Evolutionary conservation across 2,797 vertebrate species (phyloP), one percentile per base, ranked within the genome.

Genomic region (Urophycis tenuis): DNA sequence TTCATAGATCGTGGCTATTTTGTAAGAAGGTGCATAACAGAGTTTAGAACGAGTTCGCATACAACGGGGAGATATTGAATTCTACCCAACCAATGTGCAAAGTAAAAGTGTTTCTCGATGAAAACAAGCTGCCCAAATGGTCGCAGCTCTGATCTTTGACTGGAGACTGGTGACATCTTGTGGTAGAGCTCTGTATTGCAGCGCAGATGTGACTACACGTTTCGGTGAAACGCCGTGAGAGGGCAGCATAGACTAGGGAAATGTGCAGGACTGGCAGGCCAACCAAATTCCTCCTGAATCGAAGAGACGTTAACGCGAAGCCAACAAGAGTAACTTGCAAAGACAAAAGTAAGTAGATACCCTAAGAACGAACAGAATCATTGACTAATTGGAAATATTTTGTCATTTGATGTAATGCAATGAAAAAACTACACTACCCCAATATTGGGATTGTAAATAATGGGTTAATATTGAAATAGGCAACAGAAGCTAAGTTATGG

Each of bases 221-320:
- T 81, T 10, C 29, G 32, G 6, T 3, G 29, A 0, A 12, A 0
- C 1, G 0, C 74, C 85, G 82, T 32, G 3, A 88, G 87, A 83
- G 77, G 74, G 75, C 69, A 85, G 77, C 81, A 86, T 4, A 88
- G 77, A 77, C 84, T 25, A n/a, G 1, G 53, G 53, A 60, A 53
- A 53, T 19, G 45, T 49, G 17, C 45, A 49, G 8, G 49, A n/a
- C 6, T 25, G n/a, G 53, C 53, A 25, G 53, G 15, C 22, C 17
- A 5, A 49, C 15, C 19, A 41, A 2, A 41, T 41, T 41, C 39
- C 39, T 17, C 39, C 39, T 15, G 2, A 14, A 15, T 15, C 39
- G 39, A 39, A 69, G 30, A 70, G 11, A 31, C 14, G 31, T 64
- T 3, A 70, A 70, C n/a, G 31, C 17, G 29, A 31, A 32, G 15